Evolutionary conservation across 2,888 invertebrate species (phyloP), one percentile per base, ranked within the genome.

Genomic region (Pomacea canaliculata): DNA sequence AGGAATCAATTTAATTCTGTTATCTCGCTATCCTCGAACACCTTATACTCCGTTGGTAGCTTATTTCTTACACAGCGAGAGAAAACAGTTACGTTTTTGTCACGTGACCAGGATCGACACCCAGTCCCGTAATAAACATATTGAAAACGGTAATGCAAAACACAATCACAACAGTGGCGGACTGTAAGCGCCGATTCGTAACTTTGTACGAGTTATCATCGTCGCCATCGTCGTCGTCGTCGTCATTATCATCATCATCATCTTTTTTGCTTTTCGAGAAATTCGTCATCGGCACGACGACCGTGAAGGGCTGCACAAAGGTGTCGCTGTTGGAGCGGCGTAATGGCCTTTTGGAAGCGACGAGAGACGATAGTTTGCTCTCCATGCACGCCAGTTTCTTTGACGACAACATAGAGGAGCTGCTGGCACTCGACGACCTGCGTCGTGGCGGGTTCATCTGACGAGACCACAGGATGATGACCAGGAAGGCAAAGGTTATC

Each of bases 111-210:
- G n/a, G 71, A 63, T 72, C 73, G 69, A 79, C 73, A 18, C 79
- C 79, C 46, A 79, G 73, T 2, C 79, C 79, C 5, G 79, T 76
- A 68, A 79, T 76, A 63, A 79, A 79, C 79, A 79, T 79, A 73
- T 79, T 79, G 62, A 56, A 46, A 18, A 79, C 76, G 7, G 79
- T 79, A 67, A 79, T 79, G 27, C 71, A 19, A 62, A 79, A 79
- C 13, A 79, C 79, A 10, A 79, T 63, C 10, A 79, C 76, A 66
- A 79, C 74, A 37, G 76, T 76, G 37, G 59, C 46, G 18, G 10
- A 59, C 18, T 56, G 60, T 7, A 71, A 37, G 46, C 12, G 71
- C 23, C 23, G 23, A 13, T 19, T 59, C 1, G 48, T 27, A 19
- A 51, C 51, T 46, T 70, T 51, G 13, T 70, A 37, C 7, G 37